Percentiles rank a stretch among this genome's conserved stretches.
These are phyloP conservation scores for Tethya wilhelma DNA, from an alignment of 37 sponge, comb jelly and placozoan species.

Conservation along the genomic window DNA sequence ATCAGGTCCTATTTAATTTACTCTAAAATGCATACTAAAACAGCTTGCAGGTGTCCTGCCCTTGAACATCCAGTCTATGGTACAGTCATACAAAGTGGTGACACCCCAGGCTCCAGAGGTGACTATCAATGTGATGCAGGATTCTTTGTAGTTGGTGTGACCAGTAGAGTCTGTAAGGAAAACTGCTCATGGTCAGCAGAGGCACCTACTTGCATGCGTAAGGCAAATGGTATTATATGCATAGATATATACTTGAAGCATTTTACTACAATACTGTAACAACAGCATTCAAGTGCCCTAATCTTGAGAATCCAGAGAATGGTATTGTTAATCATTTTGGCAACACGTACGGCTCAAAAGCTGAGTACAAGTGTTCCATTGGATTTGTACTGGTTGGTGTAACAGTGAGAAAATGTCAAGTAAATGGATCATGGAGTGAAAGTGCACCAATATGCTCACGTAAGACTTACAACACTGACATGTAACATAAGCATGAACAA, in stretches of 20 bases:
- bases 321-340: conserved; percentile 6
- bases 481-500: not conserved
- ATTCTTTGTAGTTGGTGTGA: conserved; percentile 39
- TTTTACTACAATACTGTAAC: conserved; percentile 15
- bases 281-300: conserved; percentile 36
- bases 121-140: conserved; percentile 41
- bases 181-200: conserved; percentile 47
- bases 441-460: conserved; percentile 18
- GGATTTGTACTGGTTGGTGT: conserved; percentile 37
- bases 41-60: conserved; percentile 19
- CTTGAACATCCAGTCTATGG: conserved; percentile 40
- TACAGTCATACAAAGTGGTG: conserved; percentile 3
- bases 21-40: not conserved
- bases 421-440: conserved; percentile 26
- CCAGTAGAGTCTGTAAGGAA: conserved; percentile 30
- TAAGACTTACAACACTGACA: conserved; percentile 4
- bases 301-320: conserved; percentile 23
- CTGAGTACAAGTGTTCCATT: conserved; percentile 43
- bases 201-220: conserved; percentile 43
- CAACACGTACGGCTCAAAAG: conserved; percentile 32
- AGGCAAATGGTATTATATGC: no score
- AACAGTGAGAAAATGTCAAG: not conserved
- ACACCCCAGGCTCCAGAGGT: not conserved
- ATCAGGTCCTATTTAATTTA: not conserved
- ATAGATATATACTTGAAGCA: conserved; percentile 23